Conservation (phyloP, 2,113 vertebrate genomes). For the Panthera uncia region DNA sequence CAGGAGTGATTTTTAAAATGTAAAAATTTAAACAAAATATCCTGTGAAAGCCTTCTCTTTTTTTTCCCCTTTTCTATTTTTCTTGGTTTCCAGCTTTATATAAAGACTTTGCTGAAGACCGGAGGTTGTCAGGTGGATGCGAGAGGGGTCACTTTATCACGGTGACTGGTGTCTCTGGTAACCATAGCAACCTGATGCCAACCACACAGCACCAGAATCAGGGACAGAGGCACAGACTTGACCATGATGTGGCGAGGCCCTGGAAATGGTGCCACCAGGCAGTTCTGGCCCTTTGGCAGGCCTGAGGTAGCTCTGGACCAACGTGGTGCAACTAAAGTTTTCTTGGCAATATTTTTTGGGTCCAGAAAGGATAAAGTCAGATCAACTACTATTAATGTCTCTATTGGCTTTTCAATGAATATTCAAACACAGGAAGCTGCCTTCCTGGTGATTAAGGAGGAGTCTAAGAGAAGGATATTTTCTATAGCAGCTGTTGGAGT, state of each 20-base stretch:
- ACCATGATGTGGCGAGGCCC: not conserved
- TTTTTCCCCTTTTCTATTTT: not conserved
- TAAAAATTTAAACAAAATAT: not conserved
- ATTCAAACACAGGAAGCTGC: not conserved
- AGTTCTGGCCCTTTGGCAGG: not conserved
- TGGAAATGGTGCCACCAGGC: not conserved
- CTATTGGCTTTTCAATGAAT: not conserved
- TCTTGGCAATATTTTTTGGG: not conserved
- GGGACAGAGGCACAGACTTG: rapidly evolving
- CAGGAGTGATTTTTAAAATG: not conserved
- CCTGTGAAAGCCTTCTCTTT: not conserved
- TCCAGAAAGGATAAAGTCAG: not conserved
- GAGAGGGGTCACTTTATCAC: not conserved
- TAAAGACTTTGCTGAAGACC: not conserved
- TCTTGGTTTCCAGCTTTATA: not conserved
- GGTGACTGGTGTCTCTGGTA: not conserved
- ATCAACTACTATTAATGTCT: not conserved
- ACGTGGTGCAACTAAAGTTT: not conserved
- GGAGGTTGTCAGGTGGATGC: not conserved
- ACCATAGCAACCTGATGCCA: not conserved
- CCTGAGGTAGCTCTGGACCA: not conserved
- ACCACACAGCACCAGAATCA: not conserved
- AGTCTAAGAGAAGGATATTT: not conserved
- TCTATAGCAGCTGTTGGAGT: not conserved
- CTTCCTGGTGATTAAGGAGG: not conserved